Percentiles rank a stretch among this genome's conserved stretches.
These are phyloP conservation scores for Andrena praecox DNA, from an alignment of 2,888 invertebrate genomes.

Conservation along the genomic window DNA sequence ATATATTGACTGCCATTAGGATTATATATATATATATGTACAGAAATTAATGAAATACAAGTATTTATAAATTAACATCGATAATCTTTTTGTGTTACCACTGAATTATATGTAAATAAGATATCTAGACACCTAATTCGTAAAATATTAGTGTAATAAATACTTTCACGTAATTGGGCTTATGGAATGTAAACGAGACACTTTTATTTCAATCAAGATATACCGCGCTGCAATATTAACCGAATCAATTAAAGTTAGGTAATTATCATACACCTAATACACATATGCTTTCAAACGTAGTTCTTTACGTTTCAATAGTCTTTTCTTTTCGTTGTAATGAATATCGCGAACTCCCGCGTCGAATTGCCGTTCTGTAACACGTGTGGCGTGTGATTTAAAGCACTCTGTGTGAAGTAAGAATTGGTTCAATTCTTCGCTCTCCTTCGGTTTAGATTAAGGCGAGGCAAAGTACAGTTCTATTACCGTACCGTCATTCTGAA, in stretches of 20 bases:
- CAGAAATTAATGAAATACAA: slow-evolving; percentile 26
- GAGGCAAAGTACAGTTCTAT: slow-evolving; percentile 29
- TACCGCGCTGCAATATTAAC: slow-evolving; percentile 29
- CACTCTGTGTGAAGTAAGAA: slow-evolving; percentile 21
- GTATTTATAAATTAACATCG: slow-evolving; percentile 39
- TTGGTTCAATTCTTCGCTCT: background rate
- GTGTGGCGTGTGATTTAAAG: slow-evolving; percentile 6
- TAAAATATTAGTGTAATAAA: slow-evolving; percentile 41
- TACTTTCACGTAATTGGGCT: slow-evolving; percentile 43
- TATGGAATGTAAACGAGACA: slow-evolving; percentile 58
- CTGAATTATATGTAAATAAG: slow-evolving; percentile 39
- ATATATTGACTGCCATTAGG: slow-evolving; percentile 52
- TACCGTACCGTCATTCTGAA: background rate
- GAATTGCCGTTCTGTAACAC: slow-evolving; percentile 19
- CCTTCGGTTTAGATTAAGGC: background rate
- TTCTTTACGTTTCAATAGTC: slow-evolving; percentile 28
- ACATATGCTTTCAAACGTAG: slow-evolving; percentile 33
- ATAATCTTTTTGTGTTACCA: slow-evolving; percentile 21
- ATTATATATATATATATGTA: slow-evolving; percentile 30
- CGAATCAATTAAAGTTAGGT: slow-evolving; percentile 40
- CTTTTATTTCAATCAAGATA: slow-evolving; percentile 52
- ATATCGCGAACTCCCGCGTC: slow-evolving; percentile 14
- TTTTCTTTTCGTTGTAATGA: slow-evolving; percentile 41
- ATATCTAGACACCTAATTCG: slow-evolving; percentile 38
- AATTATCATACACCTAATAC: slow-evolving; percentile 35